Percentiles rank a stretch among this genome's conserved stretches.
These are phyloP conservation scores for Pachyrhynchus sulphureomaculatus DNA, from an alignment of 1,140 invertebrate genomes.

Conservation along the genomic window DNA sequence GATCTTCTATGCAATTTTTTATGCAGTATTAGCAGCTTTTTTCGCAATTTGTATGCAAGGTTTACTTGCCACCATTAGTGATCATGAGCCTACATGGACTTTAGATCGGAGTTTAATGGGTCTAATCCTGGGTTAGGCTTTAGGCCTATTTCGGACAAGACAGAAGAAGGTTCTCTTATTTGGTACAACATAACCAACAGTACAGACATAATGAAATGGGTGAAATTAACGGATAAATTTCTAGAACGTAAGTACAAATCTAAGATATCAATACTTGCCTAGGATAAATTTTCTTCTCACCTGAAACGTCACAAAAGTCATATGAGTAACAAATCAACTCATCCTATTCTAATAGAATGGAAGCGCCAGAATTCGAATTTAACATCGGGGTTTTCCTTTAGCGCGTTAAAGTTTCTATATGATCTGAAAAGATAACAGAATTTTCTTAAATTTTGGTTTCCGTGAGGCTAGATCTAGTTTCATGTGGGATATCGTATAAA, in stretches of 20 bases:
- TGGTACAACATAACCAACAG: constrained; percentile 71
- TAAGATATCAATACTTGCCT: neutral
- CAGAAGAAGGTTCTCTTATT: constrained; percentile 81
- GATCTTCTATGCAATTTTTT: constrained; percentile 85
- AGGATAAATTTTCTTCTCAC: too few relatives aligned
- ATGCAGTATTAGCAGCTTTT: constrained; percentile 71
- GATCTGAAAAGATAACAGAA: too few relatives aligned
- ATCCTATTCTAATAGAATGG: too few relatives aligned
- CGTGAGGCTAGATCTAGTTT: too few relatives aligned
- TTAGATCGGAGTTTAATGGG: constrained; percentile 79
- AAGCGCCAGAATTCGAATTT: too few relatives aligned
- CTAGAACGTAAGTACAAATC: constrained; percentile 63
- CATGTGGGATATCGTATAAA: too few relatives aligned
- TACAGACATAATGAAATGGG: constrained; percentile 68
- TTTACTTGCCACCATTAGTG: constrained; percentile 70
- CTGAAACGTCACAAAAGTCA: too few relatives aligned
- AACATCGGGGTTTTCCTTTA: too few relatives aligned
- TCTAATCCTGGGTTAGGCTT: constrained; percentile 89
- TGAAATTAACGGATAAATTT: constrained; percentile 66
- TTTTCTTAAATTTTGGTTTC: too few relatives aligned
- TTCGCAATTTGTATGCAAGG: constrained; percentile 83
- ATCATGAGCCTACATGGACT: constrained; percentile 69
- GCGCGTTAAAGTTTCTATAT: too few relatives aligned
- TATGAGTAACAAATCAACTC: too few relatives aligned
- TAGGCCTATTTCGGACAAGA: constrained; percentile 72